phyloP scores from a whole-genome alignment of 1,140 invertebrate species.

The Cotesia vestalis region DNA sequence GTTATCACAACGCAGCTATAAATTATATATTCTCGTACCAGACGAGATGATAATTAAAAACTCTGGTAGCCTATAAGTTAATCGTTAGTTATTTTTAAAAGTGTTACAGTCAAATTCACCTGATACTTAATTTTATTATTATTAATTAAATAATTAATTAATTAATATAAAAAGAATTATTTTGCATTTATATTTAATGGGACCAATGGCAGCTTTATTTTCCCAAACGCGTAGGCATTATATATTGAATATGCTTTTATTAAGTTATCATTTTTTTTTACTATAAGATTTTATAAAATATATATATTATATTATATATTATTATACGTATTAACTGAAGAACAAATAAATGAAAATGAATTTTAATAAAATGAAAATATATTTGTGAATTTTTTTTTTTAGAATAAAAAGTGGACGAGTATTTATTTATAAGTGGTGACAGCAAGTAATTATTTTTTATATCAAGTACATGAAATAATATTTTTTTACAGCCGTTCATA shows the following conservation, averaged over 20 bases:
- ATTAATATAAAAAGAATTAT: conserved; percentile 16
- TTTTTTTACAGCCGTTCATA: conserved; percentile 4
- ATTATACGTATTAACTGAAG: background rate
- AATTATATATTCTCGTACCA: conserved; percentile 37
- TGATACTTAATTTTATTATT: conserved; percentile 8
- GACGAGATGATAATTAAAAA: conserved; percentile 39
- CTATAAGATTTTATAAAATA: background rate
- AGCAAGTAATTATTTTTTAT: background rate
- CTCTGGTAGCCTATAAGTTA: conserved; percentile 59
- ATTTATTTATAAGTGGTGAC: conserved; percentile 5
- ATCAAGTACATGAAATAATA: conserved; percentile 2
- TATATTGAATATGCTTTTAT: background rate
- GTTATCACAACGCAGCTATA: conserved; percentile 86
- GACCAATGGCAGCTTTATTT: conserved; percentile 26
- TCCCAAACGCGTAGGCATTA: conserved; percentile 8
- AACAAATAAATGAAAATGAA: background rate
- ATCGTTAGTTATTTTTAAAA: conserved; percentile 44
- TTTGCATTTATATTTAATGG: conserved; percentile 30
- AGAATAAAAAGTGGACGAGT: conserved; percentile 5
- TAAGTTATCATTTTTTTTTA: background rate
- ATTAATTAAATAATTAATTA: background rate
- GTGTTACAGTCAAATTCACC: conserved; percentile 22
- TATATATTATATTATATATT: background rate
- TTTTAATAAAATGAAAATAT: background rate
- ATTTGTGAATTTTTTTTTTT: background rate